A percentile compares a stretch with the other conserved stretches of the same genome.
Conservation (phyloP, 2,888 invertebrate genomes). For the Daptonema setosum region DNA sequence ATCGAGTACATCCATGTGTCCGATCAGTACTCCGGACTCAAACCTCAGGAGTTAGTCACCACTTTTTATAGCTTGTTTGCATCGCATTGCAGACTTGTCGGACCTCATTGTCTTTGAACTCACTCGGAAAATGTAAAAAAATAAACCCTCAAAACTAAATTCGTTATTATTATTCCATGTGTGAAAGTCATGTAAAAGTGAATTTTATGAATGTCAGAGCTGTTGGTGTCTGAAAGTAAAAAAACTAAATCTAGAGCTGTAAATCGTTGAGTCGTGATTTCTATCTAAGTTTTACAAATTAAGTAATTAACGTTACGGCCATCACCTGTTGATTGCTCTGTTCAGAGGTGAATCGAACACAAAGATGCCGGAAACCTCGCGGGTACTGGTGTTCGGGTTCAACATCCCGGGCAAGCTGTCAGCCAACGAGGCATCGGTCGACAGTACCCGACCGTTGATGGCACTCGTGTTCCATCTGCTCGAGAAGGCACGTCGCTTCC, state of each 20-base stretch:
- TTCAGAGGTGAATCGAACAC: constrained; percentile 27
- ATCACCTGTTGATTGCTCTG: too few relatives aligned
- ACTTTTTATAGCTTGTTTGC: not conserved
- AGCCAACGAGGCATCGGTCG: constrained; percentile 38
- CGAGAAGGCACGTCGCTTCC: constrained; percentile 59
- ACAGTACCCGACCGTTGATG: constrained; percentile 54
- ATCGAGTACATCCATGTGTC: constrained; percentile 91
- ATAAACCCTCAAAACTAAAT: too few relatives aligned
- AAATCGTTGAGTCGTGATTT: too few relatives aligned
- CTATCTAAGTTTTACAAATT: too few relatives aligned
- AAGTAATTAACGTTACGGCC: too few relatives aligned
- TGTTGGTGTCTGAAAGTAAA: too few relatives aligned
- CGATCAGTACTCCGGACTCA: constrained; percentile 71
- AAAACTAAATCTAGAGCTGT: too few relatives aligned
- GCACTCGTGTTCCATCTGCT: constrained; percentile 71
- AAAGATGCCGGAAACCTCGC: constrained; percentile 35
- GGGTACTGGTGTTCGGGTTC: constrained; percentile 52
- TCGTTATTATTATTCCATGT: too few relatives aligned
- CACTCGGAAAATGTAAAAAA: too few relatives aligned
- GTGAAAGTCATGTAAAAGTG: too few relatives aligned
- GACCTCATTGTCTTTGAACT: not conserved
- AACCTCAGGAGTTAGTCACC: constrained; percentile 60
- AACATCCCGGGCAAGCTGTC: constrained; percentile 32
- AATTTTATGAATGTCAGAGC: too few relatives aligned
- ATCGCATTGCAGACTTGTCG: not conserved